Conservation (phyloP, 2,113 vertebrate species). For the Perca flavescens region DNA sequence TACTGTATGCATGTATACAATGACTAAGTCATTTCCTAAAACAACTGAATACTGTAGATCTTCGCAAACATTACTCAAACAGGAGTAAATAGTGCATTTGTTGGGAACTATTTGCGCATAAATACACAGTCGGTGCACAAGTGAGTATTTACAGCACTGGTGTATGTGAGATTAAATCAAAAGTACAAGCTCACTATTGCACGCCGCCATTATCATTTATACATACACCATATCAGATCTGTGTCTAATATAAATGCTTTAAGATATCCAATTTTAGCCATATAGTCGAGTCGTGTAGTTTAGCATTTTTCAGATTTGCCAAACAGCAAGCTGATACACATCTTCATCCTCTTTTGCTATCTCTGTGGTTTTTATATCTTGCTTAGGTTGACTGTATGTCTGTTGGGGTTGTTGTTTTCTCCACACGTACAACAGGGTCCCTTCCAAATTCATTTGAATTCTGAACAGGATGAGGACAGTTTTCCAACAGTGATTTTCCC, state of each 20-base stretch:
- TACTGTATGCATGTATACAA: no score
- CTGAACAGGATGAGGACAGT: conserved; percentile 55
- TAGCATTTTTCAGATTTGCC: neutral
- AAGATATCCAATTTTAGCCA: neutral
- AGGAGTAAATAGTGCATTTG: neutral
- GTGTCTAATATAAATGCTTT: neutral
- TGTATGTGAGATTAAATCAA: neutral
- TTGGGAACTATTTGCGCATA: neutral
- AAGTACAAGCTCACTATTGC: neutral
- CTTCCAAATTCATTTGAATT: conserved; percentile 73
- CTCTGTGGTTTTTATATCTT: conserved; percentile 18
- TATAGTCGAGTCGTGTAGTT: no score
- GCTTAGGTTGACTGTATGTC: conserved; percentile 22
- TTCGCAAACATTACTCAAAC: no score
- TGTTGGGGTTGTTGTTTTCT: conserved; percentile 35
- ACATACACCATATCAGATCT: neutral
- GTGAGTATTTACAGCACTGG: conserved; percentile 1
- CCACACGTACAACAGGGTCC: conserved; percentile 50
- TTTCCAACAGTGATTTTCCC: conserved; percentile 68
- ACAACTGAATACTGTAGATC: neutral
- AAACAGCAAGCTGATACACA: neutral
- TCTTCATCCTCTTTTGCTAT: neutral
- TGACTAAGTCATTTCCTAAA: neutral
- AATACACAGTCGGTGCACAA: neutral
- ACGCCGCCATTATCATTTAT: neutral